phyloP scores from a whole-genome alignment of 2,797 vertebrate genomes.

The Megaceryle alcyon region DNA sequence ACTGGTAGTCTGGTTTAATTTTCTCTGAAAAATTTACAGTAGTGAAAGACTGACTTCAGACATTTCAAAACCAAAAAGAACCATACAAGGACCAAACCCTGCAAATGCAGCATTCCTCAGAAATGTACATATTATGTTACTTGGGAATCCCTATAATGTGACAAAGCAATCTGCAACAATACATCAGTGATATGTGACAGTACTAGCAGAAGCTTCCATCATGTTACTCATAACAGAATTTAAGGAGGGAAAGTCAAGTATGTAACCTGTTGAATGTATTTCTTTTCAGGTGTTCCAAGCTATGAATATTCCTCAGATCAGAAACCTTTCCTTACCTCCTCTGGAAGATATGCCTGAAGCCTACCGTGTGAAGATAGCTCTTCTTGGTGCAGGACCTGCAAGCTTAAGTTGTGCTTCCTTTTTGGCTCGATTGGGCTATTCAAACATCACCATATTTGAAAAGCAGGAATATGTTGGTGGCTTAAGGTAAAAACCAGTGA shows the following conservation, averaged over 20 bases:
- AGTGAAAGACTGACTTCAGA: neutral
- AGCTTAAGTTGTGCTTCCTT: constrained; percentile 94
- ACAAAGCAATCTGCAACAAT: neutral
- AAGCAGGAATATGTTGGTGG: constrained; percentile 90
- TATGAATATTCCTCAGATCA: constrained; percentile 92
- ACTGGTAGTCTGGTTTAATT: neutral
- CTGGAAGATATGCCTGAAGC: constrained; percentile 84
- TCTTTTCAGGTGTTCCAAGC: constrained; percentile 89
- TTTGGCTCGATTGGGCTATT: constrained; percentile 91
- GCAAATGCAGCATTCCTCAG: neutral
- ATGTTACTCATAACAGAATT: neutral
- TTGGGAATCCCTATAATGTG: neutral
- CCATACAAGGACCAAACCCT: neutral
- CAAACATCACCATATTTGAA: constrained; percentile 91
- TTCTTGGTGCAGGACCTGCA: constrained; percentile 92
- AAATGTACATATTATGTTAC: neutral
- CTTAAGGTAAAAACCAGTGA: constrained; percentile 83
- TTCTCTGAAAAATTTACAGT: neutral
- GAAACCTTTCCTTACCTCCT: constrained; percentile 84
- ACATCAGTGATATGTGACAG: neutral
- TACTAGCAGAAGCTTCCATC: neutral
- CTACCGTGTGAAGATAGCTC: constrained; percentile 87
- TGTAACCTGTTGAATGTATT: constrained; percentile 40
- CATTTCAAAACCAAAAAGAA: neutral
- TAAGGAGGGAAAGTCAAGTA: neutral